Evolutionary conservation across 2,113 vertebrate species (phyloP).

Genomic region (Oryzias celebensis): DNA sequence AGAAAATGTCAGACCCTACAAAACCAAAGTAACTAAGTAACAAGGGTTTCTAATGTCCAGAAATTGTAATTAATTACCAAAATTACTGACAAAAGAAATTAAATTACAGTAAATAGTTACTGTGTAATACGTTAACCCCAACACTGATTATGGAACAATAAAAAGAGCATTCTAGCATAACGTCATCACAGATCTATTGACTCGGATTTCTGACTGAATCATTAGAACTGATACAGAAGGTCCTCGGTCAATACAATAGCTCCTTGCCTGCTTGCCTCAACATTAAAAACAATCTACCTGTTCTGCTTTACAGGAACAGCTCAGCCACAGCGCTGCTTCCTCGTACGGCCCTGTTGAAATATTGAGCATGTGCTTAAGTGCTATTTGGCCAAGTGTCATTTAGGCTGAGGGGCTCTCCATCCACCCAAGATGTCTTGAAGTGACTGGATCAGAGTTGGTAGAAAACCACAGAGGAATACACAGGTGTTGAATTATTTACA

Average conservation of each 20-base stretch:
- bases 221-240: slow-evolving; percentile 28
- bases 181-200: slow-evolving; percentile 18
- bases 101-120: too few relatives aligned
- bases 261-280: slow-evolving; percentile 26
- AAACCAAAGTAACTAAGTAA: too few relatives aligned
- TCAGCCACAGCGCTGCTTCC: slow-evolving; percentile 59
- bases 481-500: slow-evolving; percentile 78
- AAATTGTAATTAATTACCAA: too few relatives aligned
- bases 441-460: slow-evolving; percentile 73
- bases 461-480: slow-evolving; percentile 70
- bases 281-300: slow-evolving; percentile 62
- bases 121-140: neutral
- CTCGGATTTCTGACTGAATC: slow-evolving; percentile 15
- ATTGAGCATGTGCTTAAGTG: slow-evolving; percentile 84
- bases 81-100: too few relatives aligned
- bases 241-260: slow-evolving; percentile 29
- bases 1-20: too few relatives aligned
- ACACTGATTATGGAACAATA: slow-evolving; percentile 5
- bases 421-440: slow-evolving; percentile 79
- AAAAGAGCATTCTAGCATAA: slow-evolving; percentile 5
- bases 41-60: too few relatives aligned
- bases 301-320: slow-evolving; percentile 52
- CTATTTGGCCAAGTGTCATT: slow-evolving; percentile 83
- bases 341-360: slow-evolving; percentile 78
- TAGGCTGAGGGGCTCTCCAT: slow-evolving; percentile 79